A percentile compares a stretch with the other conserved stretches of the same genome.
Conservation (phyloP, 2,797 vertebrate species). For the Rhodeus uyekii region DNA sequence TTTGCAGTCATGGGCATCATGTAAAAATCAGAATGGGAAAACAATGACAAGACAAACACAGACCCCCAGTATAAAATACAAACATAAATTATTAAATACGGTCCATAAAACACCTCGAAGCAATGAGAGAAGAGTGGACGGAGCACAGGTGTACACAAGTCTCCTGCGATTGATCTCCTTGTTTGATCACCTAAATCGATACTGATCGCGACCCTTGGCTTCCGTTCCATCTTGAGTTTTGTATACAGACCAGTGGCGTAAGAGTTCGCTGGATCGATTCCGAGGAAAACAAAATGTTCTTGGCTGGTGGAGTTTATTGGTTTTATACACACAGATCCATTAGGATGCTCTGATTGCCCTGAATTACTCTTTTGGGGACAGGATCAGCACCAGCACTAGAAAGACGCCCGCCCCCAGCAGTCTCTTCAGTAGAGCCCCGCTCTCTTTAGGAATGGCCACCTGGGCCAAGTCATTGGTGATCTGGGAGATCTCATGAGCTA, state of each 20-base stretch:
- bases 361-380: conserved; percentile 75
- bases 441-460: conserved; percentile 94
- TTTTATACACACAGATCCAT: not conserved
- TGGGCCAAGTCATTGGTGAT: conserved; percentile 96
- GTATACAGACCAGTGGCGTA: not conserved
- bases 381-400: conserved; percentile 79
- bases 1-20: conserved; percentile 66
- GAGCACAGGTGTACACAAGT: conserved; percentile 8
- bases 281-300: conserved; percentile 48
- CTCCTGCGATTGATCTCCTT: not conserved
- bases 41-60: conserved; percentile 18
- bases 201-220: conserved; percentile 2
- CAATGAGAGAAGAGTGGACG: conserved; percentile 55
- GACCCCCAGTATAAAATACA: conserved; percentile 70
- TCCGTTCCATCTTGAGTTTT: not conserved
- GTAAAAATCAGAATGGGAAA: conserved; percentile 46
- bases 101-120: conserved; percentile 73
- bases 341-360: conserved; percentile 42
- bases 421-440: conserved; percentile 84
- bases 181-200: not conserved
- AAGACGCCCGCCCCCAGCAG: conserved; percentile 78
- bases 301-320: not conserved
- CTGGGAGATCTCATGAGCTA: conserved; percentile 95
- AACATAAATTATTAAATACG: conserved; percentile 83
- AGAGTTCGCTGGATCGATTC: not conserved